Evolutionary conservation across 2,113 vertebrate species (phyloP).

Genomic region (Scytalopus superciliaris): DNA sequence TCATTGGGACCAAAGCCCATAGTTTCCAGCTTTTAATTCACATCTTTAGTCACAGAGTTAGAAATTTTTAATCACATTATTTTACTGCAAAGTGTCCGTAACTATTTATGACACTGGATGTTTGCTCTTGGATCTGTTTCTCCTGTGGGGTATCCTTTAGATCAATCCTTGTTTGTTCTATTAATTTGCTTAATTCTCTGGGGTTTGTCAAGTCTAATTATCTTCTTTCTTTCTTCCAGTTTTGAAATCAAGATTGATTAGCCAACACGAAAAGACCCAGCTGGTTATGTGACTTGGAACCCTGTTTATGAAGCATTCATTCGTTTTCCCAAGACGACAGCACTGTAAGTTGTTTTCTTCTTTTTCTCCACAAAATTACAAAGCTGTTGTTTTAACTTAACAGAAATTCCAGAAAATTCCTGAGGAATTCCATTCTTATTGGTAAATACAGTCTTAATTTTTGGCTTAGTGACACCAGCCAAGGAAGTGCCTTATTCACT

Average conservation of each 20-base stretch:
- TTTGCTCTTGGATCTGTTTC: constrained; percentile 23
- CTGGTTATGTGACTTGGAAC: constrained; percentile 45
- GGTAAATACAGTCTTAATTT: neutral
- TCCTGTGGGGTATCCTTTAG: neutral
- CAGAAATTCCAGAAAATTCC: neutral
- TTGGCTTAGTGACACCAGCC: neutral
- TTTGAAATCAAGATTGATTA: constrained; percentile 53
- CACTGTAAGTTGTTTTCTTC: constrained; percentile 20
- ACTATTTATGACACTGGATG: neutral
- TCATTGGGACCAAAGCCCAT: neutral
- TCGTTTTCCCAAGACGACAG: neutral
- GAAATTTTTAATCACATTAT: neutral
- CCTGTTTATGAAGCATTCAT: neutral
- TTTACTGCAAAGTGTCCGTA: neutral
- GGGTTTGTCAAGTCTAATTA: constrained; percentile 32
- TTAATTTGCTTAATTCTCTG: constrained; percentile 53
- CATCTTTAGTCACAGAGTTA: neutral
- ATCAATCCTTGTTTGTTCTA: constrained; percentile 22
- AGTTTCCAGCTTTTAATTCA: neutral
- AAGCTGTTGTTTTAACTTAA: neutral
- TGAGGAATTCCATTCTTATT: neutral
- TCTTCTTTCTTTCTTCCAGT: constrained; percentile 37
- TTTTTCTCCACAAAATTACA: neutral
- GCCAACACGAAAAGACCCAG: neutral
- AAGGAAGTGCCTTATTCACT: neutral